Conservation (phyloP, 1,140 invertebrate species). For the Drosophila nannoptera region DNA sequence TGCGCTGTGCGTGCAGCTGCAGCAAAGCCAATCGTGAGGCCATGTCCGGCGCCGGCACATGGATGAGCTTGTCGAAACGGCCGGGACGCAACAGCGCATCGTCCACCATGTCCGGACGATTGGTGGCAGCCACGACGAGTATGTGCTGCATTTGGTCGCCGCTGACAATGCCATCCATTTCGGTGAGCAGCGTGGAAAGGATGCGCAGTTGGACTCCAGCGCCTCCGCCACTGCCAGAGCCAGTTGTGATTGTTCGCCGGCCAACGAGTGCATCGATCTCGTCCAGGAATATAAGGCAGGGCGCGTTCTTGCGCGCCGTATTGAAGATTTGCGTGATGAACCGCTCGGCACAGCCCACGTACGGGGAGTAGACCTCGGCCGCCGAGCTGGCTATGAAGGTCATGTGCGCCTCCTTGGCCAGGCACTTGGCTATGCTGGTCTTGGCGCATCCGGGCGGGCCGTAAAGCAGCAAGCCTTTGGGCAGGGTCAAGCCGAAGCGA, state of each 20-base stretch:
- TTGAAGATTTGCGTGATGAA: constrained; percentile 83
- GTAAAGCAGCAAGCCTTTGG: constrained; percentile 84
- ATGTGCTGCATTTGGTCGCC: constrained; percentile 78
- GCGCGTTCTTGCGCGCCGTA: constrained; percentile 83
- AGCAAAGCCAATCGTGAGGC: constrained; percentile 83
- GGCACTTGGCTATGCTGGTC: constrained; percentile 85
- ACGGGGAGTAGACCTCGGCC: constrained; percentile 85
- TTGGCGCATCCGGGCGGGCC: constrained; percentile 89
- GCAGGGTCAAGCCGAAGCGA: constrained; percentile 82
- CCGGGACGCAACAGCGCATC: constrained; percentile 87
- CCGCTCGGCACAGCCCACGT: constrained; percentile 84
- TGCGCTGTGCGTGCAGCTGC: constrained; percentile 81
- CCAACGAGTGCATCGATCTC: constrained; percentile 86
- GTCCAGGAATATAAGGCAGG: constrained; percentile 87
- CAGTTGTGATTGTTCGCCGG: constrained; percentile 75
- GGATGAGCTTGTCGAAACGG: constrained; percentile 86
- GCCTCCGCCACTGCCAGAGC: constrained; percentile 56
- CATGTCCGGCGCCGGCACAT: constrained; percentile 86
- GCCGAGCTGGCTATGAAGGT: constrained; percentile 84
- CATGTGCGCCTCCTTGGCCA: constrained; percentile 82
- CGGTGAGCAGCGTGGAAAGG: constrained; percentile 84
- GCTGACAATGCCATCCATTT: constrained; percentile 84
- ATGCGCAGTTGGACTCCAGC: constrained; percentile 82
- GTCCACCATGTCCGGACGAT: constrained; percentile 89
- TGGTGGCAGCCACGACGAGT: constrained; percentile 87